These are phyloP conservation scores for Procavia capensis DNA, from an alignment of 2,113 vertebrate genomes.

Conservation along the genomic window DNA sequence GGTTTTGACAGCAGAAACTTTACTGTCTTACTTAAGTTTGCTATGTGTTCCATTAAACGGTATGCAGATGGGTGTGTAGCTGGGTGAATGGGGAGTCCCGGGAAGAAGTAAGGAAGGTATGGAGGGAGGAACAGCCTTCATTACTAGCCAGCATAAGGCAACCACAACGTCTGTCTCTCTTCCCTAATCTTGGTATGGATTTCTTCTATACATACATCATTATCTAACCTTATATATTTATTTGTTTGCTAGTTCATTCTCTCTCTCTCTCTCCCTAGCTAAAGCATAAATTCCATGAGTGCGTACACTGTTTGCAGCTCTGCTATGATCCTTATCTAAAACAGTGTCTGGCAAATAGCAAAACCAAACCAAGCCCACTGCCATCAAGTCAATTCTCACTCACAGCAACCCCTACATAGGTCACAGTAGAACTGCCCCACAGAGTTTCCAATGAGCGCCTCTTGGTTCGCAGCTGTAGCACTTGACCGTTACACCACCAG, in stretches of 20 bases:
- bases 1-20: neutral
- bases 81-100: too few relatives aligned
- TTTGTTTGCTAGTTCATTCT: neutral
- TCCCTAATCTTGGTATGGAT: neutral
- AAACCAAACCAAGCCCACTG: too few relatives aligned
- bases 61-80: too few relatives aligned
- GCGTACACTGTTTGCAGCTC: neutral
- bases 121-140: neutral
- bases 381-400: too few relatives aligned
- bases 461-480: too few relatives aligned
- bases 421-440: too few relatives aligned
- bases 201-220: neutral
- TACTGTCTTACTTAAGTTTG: neutral
- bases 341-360: neutral
- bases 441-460: too few relatives aligned
- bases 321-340: neutral
- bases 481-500: too few relatives aligned
- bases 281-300: neutral
- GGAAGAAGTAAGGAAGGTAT: too few relatives aligned
- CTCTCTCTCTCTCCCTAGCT: neutral
- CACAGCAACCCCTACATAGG: too few relatives aligned
- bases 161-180: neutral
- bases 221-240: neutral
- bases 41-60: neutral
- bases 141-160: neutral